Base-by-base conservation (phyloP, 2,888 invertebrate genomes). In the Acrobasis consociella region DNA sequence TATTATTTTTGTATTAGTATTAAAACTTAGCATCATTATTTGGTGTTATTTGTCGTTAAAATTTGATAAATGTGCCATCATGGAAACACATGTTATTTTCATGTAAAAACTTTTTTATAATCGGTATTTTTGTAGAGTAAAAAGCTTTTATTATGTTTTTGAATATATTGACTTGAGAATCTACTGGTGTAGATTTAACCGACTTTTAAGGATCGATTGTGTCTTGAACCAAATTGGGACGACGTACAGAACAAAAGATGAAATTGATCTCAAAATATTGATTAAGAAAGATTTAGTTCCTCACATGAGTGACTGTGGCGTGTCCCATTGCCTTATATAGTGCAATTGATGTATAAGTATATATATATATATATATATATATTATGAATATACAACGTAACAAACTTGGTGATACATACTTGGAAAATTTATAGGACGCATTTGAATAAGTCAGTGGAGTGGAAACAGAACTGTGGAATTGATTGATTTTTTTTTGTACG, bases 221-320 rank as follows among this genome's bases (percentile, higher is more conserved):
- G 63, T 63, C 67, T 56, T 69, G 68, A 75, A 76, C 75, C 77
- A 82, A 80, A 81, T 76, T 67, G 80, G 82, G 83, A 78, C 77
- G 70, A 74, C 69, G 74, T 75, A 69, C 74, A 69, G 75, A 68
- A 68, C 65, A 72, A 74, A 80, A 81, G 74, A 82, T 77, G 73
- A 75, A 76, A 82, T 85, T 87, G 87, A 87, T 87, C 87, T 87
- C 87, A 87, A 81, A 81, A 79, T 85, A 83, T 81, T 69, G 67
- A 72, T 65, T 82, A 81, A 85, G 86, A 75, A 72, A 68, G 74
- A 74, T 78, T 82, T 82, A 89, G 89, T 89, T 91, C 89, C 89
- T 90, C 77, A 75, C 69, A 77, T 71, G 79, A 80, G 77, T 72
- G 75, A 73, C 77, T 81, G 82, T 76, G 72, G 64, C 72, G 71